Evolutionary conservation across 2,797 vertebrate species (phyloP).

Genomic region (Taeniopygia guttata): DNA sequence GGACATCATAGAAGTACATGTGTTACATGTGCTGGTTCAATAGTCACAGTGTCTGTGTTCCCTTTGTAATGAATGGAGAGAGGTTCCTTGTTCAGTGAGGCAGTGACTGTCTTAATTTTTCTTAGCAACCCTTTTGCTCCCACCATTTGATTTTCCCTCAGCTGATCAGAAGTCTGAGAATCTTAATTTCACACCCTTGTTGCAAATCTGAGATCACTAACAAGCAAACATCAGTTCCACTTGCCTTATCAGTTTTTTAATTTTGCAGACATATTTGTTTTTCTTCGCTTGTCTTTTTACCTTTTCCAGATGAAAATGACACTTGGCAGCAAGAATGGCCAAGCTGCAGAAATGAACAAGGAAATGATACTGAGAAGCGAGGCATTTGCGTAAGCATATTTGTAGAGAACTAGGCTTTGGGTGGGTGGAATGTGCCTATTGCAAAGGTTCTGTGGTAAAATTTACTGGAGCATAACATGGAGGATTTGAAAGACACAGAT

Average conservation of each 20-base stretch:
- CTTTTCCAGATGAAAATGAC: neutral
- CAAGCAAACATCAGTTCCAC: neutral
- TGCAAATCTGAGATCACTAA: neutral
- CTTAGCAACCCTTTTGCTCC: neutral
- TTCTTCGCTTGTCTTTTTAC: neutral
- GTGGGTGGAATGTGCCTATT: neutral
- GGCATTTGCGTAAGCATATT: neutral
- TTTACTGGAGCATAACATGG: neutral
- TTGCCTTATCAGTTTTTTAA: neutral
- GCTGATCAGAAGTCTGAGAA: neutral
- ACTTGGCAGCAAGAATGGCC: neutral
- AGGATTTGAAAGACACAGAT: neutral
- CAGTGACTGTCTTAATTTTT: neutral
- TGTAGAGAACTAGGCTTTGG: neutral
- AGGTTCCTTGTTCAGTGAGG: neutral
- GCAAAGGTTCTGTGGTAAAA: slow-evolving; percentile 17
- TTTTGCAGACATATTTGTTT: neutral
- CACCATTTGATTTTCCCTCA: neutral
- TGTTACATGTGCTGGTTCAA: neutral
- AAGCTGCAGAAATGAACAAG: neutral
- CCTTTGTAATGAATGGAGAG: neutral
- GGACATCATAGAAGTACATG: neutral
- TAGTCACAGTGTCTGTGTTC: neutral
- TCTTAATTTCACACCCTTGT: neutral
- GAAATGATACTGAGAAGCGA: neutral